phyloP scores from a whole-genome alignment of 1,140 invertebrate genomes.

The Papilio helenus region DNA sequence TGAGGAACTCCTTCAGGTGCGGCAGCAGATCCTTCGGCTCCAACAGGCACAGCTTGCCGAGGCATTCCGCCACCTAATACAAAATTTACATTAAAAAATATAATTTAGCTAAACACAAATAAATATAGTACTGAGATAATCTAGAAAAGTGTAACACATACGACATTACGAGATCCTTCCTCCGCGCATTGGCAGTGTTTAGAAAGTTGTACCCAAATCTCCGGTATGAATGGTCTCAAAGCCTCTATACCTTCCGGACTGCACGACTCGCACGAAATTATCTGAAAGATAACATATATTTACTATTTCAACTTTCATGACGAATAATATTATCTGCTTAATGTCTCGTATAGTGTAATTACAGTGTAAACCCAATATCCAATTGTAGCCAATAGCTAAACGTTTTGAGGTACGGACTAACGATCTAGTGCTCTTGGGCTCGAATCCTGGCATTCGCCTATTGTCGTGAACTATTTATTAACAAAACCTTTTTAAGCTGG shows the following conservation, averaged over 20 bases:
- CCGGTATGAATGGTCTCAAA: constrained; percentile 93
- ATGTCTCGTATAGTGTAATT: too few relatives aligned
- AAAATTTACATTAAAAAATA: constrained; percentile 12
- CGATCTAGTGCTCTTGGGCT: too few relatives aligned
- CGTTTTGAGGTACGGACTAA: too few relatives aligned
- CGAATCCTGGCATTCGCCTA: too few relatives aligned
- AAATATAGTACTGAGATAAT: too few relatives aligned
- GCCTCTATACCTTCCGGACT: constrained; percentile 90
- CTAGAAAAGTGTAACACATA: constrained; percentile 59
- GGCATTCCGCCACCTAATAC: constrained; percentile 93
- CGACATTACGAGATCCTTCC: constrained; percentile 98
- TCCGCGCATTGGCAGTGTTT: constrained; percentile 97
- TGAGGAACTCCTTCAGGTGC: constrained; percentile 89
- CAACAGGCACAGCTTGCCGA: constrained; percentile 98
- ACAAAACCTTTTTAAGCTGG: too few relatives aligned
- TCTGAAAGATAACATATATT: constrained; percentile 80
- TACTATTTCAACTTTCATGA: constrained; percentile 1
- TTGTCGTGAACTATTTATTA: too few relatives aligned
- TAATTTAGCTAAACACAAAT: too few relatives aligned
- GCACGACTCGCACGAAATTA: constrained; percentile 93
- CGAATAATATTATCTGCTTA: neutral
- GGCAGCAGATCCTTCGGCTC: constrained; percentile 93
- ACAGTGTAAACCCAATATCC: too few relatives aligned
- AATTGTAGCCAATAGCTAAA: neutral
- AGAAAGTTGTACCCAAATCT: constrained; percentile 95